A percentile compares a stretch with the other conserved stretches of the same genome.
Evolutionary conservation across 2,113 vertebrate species (phyloP).

Genomic region (Himantopus leucocephalus): DNA sequence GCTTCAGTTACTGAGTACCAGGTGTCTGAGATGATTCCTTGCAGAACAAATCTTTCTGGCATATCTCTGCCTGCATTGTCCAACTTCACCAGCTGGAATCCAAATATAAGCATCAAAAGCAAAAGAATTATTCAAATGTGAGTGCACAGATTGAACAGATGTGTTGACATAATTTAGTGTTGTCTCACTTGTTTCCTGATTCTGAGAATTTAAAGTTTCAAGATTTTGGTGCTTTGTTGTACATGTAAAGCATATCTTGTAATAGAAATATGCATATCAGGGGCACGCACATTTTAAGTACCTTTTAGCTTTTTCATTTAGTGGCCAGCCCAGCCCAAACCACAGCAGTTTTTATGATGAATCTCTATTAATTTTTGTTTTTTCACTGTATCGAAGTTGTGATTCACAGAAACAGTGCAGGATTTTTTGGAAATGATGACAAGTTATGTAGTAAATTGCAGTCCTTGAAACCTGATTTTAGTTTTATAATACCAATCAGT

Average conservation of each 20-base stretch:
- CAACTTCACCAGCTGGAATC: not conserved
- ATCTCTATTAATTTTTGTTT: not conserved
- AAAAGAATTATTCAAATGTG: not conserved
- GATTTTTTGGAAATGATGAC: not conserved
- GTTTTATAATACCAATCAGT: not conserved
- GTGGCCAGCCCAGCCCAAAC: too few relatives aligned
- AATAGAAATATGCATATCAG: not conserved
- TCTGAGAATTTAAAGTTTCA: not conserved
- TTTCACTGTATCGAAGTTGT: not conserved
- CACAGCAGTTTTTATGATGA: not conserved
- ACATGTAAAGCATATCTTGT: not conserved
- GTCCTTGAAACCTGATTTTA: not conserved
- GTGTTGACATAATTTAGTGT: not conserved
- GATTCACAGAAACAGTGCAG: not conserved
- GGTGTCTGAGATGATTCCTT: not conserved
- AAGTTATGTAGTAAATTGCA: not conserved
- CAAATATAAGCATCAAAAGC: not conserved
- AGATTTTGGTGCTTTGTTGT: not conserved
- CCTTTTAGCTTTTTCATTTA: not conserved
- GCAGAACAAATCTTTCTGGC: not conserved
- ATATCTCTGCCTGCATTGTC: not conserved
- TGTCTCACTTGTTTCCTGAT: not conserved
- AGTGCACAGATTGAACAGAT: not conserved
- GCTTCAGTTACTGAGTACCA: not conserved
- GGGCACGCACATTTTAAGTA: not conserved